A percentile compares a stretch with the other conserved stretches of the same genome.
Conservation (phyloP, 2,797 vertebrate species). For the Darevskia nairensis region DNA sequence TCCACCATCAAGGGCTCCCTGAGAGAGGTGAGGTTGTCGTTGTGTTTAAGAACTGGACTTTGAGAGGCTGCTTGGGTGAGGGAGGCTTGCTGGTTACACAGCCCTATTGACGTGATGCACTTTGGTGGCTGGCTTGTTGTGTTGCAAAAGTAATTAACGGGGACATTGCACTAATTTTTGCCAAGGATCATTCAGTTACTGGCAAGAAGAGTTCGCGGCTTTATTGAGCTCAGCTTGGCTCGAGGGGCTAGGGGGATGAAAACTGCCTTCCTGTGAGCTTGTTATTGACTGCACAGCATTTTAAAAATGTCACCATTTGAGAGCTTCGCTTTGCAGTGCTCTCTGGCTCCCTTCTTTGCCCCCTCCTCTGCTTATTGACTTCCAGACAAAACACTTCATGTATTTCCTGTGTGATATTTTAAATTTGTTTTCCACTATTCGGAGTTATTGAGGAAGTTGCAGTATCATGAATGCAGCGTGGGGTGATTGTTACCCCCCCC, state of each 20-base stretch:
- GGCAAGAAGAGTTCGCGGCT: not conserved
- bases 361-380: slow-evolving; percentile 10
- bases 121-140: not conserved
- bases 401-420: slow-evolving; percentile 10
- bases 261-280: slow-evolving; percentile 19
- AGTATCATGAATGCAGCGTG: no score
- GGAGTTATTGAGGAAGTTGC: not conserved
- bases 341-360: not conserved
- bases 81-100: not conserved
- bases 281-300: slow-evolving; percentile 39
- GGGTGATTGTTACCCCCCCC: no score
- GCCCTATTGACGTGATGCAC: no score
- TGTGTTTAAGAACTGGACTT: not conserved
- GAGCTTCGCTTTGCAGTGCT: slow-evolving; percentile 10
- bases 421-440: not conserved
- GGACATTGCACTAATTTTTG: slow-evolving; percentile 10
- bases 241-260: slow-evolving; percentile 35
- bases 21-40: slow-evolving; percentile 82
- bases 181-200: slow-evolving; percentile 25
- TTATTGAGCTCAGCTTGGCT: slow-evolving; percentile 53
- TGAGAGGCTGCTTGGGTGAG: not conserved
- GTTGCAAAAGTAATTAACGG: slow-evolving; percentile 39
- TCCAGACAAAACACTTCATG: slow-evolving; percentile 5
- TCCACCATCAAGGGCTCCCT: slow-evolving; percentile 87
- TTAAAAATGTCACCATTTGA: slow-evolving; percentile 27